These are phyloP conservation scores for Aphelenchoides bicaudatus DNA, from an alignment of 2,888 invertebrate genomes.

Conservation along the genomic window DNA sequence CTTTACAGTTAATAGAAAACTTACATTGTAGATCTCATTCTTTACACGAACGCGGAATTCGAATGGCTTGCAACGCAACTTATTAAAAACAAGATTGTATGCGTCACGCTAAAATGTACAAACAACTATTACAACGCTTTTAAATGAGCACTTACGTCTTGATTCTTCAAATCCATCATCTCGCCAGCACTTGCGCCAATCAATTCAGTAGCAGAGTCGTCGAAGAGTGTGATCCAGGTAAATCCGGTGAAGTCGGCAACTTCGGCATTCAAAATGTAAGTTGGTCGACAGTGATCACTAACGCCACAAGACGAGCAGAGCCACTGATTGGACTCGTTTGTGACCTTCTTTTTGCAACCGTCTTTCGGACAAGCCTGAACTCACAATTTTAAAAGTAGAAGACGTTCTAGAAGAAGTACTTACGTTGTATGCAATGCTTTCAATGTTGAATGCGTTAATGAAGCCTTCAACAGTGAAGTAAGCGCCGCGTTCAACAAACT, in stretches of 20 bases:
- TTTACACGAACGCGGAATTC: not conserved
- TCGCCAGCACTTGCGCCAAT: conserved; percentile 73
- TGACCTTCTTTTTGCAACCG: conserved; percentile 95
- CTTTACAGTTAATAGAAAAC: not conserved
- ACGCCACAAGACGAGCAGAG: conserved; percentile 74
- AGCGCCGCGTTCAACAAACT: conserved; percentile 65
- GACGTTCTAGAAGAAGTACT: conserved; percentile 11
- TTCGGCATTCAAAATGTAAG: conserved; percentile 62
- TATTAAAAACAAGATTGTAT: conserved; percentile 3
- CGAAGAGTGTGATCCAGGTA: conserved; percentile 87
- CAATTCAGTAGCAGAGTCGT: conserved; percentile 73
- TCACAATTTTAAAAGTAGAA: not conserved
- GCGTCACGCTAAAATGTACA: conserved; percentile 7
- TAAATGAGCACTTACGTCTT: conserved; percentile 25
- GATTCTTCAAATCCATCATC: conserved; percentile 69
- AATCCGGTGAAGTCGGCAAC: conserved; percentile 82
- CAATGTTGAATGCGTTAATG: conserved; percentile 74
- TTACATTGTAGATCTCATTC: conserved; percentile 4
- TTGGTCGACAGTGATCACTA: not conserved
- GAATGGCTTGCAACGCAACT: not conserved
- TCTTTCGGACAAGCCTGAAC: conserved; percentile 75
- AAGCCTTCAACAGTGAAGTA: conserved; percentile 77
- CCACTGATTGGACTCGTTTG: conserved; percentile 82
- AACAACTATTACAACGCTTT: not conserved
- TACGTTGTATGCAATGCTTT: conserved; percentile 79